phyloP scores from a whole-genome alignment of 2,888 invertebrate genomes.

The Lysandra bellargus region DNA sequence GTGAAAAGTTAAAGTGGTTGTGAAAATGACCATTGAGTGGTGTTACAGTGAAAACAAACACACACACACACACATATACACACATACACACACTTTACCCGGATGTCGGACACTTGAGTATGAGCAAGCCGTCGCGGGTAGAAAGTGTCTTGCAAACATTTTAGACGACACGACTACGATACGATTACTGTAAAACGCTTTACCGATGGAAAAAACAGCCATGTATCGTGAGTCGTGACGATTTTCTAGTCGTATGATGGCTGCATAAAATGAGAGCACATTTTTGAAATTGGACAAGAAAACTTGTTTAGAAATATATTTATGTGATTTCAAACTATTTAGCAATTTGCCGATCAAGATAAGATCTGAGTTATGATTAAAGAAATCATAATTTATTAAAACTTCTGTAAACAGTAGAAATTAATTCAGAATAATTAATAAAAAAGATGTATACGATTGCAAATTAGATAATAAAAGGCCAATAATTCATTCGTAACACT shows the following conservation, averaged over 20 bases:
- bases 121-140: conserved; percentile 55
- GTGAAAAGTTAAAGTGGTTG: conserved; percentile 36
- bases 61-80: conserved; percentile 44
- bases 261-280: not conserved
- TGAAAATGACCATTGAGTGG: conserved; percentile 41
- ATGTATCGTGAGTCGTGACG: not conserved
- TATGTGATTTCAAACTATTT: not conserved
- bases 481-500: not conserved
- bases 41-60: conserved; percentile 46
- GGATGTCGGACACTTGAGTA: conserved; percentile 51
- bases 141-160: conserved; percentile 52
- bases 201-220: not conserved
- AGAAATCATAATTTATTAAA: conserved; percentile 5
- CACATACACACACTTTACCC: conserved; percentile 49
- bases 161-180: not conserved
- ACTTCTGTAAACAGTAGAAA: conserved; percentile 19
- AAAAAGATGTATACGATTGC: conserved; percentile 17
- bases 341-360: conserved; percentile 7
- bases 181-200: not conserved
- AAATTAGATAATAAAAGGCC: not conserved
- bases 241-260: not conserved
- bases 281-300: not conserved
- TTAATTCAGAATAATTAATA: conserved; percentile 8
- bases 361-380: conserved; percentile 16
- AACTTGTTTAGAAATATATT: not conserved